A percentile compares a stretch with the other conserved stretches of the same genome.
These are phyloP conservation scores for Invenusta paracnida DNA, from an alignment of 2,888 invertebrate species.

Conservation along the genomic window DNA sequence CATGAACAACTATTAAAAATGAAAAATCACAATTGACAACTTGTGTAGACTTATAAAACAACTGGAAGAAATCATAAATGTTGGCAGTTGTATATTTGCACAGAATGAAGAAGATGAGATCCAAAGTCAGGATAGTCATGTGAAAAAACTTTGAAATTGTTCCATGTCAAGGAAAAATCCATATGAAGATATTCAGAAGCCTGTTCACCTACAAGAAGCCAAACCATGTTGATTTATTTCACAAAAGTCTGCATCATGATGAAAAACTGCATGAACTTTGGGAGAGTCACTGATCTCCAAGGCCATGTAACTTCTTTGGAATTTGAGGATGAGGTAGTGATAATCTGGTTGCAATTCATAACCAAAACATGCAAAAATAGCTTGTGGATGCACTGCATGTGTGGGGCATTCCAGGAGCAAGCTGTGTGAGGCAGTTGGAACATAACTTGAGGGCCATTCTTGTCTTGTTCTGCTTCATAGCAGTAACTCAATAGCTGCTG, in stretches of 20 bases:
- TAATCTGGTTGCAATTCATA: neutral
- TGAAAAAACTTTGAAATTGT: constrained; percentile 4
- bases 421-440: too few relatives aligned
- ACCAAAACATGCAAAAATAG: neutral
- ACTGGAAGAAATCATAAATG: too few relatives aligned
- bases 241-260: constrained; percentile 10
- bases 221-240: neutral
- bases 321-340: neutral
- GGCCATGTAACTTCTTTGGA: neutral
- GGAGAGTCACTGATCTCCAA: neutral
- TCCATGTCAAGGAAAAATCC: neutral
- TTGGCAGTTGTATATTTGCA: too few relatives aligned
- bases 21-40: too few relatives aligned
- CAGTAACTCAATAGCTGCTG: neutral
- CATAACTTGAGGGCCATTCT: too few relatives aligned
- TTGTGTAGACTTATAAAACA: too few relatives aligned
- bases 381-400: too few relatives aligned
- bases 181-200: neutral
- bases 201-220: neutral
- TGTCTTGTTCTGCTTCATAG: neutral
- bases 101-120: too few relatives aligned
- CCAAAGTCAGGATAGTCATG: too few relatives aligned
- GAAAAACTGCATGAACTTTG: constrained; percentile 24
- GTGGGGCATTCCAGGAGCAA: too few relatives aligned
- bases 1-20: too few relatives aligned